These are phyloP conservation scores for Watsonalla cultraria DNA, from an alignment of 2,888 invertebrate species.

Conservation along the genomic window DNA sequence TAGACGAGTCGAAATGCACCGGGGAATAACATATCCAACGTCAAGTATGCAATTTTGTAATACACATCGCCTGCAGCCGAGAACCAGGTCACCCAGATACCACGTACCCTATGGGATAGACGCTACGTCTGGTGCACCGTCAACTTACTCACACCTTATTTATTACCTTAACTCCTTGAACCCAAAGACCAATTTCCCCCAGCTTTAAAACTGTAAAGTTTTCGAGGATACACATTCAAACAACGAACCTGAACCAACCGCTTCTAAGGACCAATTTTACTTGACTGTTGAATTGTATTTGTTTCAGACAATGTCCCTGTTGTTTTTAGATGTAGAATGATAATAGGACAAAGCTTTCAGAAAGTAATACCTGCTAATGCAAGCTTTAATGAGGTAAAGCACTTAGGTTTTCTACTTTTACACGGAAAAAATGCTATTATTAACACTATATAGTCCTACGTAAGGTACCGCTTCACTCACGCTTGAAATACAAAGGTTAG, in stretches of 20 bases:
- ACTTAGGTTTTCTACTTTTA: no score
- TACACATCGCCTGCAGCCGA: constrained; percentile 38
- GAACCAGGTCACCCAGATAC: constrained; percentile 49
- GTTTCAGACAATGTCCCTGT: not conserved
- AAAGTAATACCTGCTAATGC: no score
- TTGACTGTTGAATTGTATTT: not conserved
- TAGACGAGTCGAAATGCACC: not conserved
- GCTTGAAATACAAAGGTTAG: no score
- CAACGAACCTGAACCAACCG: not conserved
- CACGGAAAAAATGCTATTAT: no score
- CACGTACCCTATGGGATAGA: constrained; percentile 10
- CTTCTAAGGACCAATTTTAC: not conserved
- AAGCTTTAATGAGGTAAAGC: no score
- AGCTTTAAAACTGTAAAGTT: not conserved
- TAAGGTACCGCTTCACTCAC: no score
- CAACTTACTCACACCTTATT: not conserved
- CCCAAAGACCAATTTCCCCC: not conserved
- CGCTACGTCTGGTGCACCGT: constrained; percentile 11
- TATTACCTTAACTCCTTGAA: not conserved
- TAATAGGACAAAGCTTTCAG: not conserved
- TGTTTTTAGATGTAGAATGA: not conserved
- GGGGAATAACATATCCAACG: constrained; percentile 13
- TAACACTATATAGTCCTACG: no score
- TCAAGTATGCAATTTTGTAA: constrained; percentile 50
- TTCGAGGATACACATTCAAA: not conserved